A percentile compares a stretch with the other conserved stretches of the same genome.
phyloP scores from a whole-genome alignment of 2,888 invertebrate genomes.

The Oxystoma pomonae region DNA sequence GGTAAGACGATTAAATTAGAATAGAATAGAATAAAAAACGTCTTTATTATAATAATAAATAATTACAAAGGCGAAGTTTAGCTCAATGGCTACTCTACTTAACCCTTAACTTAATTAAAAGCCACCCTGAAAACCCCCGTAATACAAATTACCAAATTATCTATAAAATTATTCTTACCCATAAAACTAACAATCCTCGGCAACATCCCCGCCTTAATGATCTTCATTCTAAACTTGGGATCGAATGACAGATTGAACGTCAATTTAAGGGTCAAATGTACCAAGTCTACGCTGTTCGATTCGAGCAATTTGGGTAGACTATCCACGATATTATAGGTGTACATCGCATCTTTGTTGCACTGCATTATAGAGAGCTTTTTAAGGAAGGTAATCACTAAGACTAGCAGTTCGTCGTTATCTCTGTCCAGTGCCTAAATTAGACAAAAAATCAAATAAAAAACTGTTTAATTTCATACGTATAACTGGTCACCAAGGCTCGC shows the following conservation, averaged over 20 bases:
- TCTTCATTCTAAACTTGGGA: slow-evolving; percentile 76
- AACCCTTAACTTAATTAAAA: too few species aligned
- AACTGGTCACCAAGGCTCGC: too few species aligned
- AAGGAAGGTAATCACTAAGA: slow-evolving; percentile 87
- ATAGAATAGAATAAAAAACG: too few species aligned
- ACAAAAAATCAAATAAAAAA: too few species aligned
- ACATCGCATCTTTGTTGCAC: slow-evolving; percentile 93
- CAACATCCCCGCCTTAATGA: slow-evolving; percentile 84
- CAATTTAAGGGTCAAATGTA: slow-evolving; percentile 81
- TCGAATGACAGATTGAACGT: slow-evolving; percentile 97
- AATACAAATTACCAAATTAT: neutral
- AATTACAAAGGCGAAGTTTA: too few species aligned
- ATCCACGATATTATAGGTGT: slow-evolving; percentile 72
- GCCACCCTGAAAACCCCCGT: too few species aligned
- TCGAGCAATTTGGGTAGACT: slow-evolving; percentile 78
- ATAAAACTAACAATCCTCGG: slow-evolving; percentile 87
- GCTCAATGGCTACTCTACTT: too few species aligned
- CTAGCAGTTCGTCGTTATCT: slow-evolving; percentile 83
- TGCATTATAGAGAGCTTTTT: slow-evolving; percentile 92
- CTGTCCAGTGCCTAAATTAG: slow-evolving; percentile 77
- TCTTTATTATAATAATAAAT: too few species aligned
- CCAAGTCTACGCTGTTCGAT: slow-evolving; percentile 58
- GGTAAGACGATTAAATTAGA: too few species aligned
- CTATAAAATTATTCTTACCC: slow-evolving; percentile 54
- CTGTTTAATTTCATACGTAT: too few species aligned